Conservation (phyloP, 1,140 invertebrate species). For the Adelges cooleyi region DNA sequence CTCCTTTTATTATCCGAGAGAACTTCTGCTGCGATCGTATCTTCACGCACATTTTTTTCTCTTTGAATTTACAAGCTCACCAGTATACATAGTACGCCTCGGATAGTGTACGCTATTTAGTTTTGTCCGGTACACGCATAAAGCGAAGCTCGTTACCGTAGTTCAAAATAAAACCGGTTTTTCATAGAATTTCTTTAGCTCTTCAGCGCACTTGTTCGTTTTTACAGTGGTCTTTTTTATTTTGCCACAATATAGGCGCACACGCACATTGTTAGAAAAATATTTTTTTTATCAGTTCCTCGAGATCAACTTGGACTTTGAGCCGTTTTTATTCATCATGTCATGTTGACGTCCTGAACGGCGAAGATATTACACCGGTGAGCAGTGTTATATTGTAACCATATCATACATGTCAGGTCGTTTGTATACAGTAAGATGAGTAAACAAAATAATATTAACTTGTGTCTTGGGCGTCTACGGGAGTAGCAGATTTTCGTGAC, state of each 20-base stretch:
- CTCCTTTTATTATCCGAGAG: too few species aligned
- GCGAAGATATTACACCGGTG: too few species aligned
- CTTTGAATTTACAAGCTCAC: not conserved
- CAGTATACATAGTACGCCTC: not conserved
- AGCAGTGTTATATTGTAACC: too few species aligned
- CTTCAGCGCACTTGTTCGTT: not conserved
- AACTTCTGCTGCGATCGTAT: conserved; percentile 13
- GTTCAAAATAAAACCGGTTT: conserved; percentile 16
- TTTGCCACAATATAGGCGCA: not conserved
- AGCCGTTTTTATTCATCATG: not conserved
- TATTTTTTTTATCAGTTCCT: not conserved
- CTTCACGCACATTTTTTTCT: not conserved
- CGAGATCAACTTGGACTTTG: not conserved
- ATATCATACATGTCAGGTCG: too few species aligned
- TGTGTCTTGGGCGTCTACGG: too few species aligned
- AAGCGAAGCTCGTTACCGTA: conserved; percentile 14
- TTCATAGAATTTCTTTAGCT: not conserved
- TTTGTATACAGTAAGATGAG: too few species aligned
- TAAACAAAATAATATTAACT: too few species aligned
- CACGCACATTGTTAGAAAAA: not conserved
- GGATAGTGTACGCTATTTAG: not conserved
- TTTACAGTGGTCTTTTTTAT: too few species aligned
- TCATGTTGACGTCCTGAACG: not conserved
- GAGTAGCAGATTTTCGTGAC: conserved; percentile 12
- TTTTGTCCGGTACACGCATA: not conserved